Evolutionary conservation across 1,140 invertebrate species (phyloP), one percentile per base, ranked within the genome.

Genomic region (Pseudomyrmex sp.): DNA sequence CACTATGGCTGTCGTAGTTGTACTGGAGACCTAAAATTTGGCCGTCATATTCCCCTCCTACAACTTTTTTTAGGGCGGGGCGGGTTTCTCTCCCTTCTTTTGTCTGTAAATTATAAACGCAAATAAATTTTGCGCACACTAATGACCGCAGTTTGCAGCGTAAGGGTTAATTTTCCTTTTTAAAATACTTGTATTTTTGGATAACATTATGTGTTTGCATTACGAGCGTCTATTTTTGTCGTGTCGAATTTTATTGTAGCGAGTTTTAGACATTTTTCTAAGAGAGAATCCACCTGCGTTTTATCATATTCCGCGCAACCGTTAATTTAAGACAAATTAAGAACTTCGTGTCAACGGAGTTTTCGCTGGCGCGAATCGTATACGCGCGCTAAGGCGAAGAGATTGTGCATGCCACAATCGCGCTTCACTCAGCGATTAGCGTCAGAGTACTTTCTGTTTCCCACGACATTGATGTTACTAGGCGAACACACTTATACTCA

Each of bases 251-350:
- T 2, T 35, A 68, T 54, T 0, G 4, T 2, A 13, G 13, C n/a
- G 35, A 26, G n/a, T 66, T 68, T 69, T 5, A 18, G n/a, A 12
- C 18, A 12, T 70, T 83, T 75, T 74, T 66, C 63, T 58, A 54
- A 84, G 82, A 65, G 65, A 74, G 58, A 75, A 69, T 70, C 74
- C 4, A 84, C 84, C 80, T 88, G 85, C 86, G 84, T 84, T 59
- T 87, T 84, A 87, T 87, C 86, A 87, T 87, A 82, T 80, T 82
- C 35, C 52, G 52, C 59, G 69, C n/a, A 63, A 2, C 54, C 3
- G 70, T 48, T n/a, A n/a, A n/a, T 80, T 87, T 85, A 87, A 88
- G 86, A 85, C 75, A 35, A 88, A 46, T 85, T 52, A 87, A 85
- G 56, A n/a, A n/a, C 75, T 84, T 35, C 35, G 5, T 35, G 35